Evolutionary conservation across 2,797 vertebrate species (phyloP), one percentile per base, ranked within the genome.

Genomic region (Tinamus major): DNA sequence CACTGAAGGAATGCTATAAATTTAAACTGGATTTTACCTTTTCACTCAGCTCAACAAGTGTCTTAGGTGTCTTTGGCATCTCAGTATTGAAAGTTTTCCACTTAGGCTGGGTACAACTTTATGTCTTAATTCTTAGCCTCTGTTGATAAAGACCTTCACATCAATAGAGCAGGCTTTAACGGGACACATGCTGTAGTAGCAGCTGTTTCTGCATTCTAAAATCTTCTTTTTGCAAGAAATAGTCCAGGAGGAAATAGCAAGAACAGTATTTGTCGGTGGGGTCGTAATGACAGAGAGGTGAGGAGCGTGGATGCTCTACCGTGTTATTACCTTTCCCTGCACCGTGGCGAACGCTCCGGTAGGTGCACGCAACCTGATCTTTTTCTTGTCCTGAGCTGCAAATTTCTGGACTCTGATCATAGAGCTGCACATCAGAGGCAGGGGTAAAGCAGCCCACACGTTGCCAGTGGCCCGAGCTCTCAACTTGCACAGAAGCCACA

Each of bases 1-100:
- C 97, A 98, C 97, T 97, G 97, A 96, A 98, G 96, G 98, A 98
- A 98, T 98, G 97, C 97, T 97, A 98, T 98, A 97, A 98, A 98
- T 98, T 97, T 91, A 97, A 98, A 98, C 96, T 97, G 97, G 96
- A 97, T 98, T 98, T 97, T 98, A 98, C 97, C 97, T 98, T 98
- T 98, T 97, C 97, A 96, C 97, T 98, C 94, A 91, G 96, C 96
- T 97, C 97, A 96, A 97, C 97, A 95, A 98, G 97, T 98, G 96
- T 98, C 97, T 98, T 97, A 95, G 97, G 96, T 97, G 96, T 97
- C 98, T 97, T 81, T 86, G 74, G 96, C 95, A 97, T 98, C 97
- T 97, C 79, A 5, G 91, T 93, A 87, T 68, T 91, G 79, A 33
- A 94, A 93, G 70, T 64, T 96, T 96, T 96, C 94, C 90, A 75